phyloP scores from a whole-genome alignment of 2,888 invertebrate genomes.

The Tetragnatha montana region DNA sequence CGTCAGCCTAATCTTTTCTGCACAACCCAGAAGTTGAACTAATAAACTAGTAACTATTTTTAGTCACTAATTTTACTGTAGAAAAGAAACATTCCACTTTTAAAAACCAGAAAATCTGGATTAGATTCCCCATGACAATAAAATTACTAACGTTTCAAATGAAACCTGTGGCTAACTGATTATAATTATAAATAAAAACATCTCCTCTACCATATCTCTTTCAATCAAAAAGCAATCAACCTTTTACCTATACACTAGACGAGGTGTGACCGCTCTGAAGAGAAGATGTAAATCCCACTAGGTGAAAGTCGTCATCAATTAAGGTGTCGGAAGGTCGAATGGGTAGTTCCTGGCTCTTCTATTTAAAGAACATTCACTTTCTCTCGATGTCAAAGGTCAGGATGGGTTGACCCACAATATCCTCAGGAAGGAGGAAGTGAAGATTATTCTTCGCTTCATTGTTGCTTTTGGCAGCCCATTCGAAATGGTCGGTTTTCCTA shows the following conservation, averaged over 20 bases:
- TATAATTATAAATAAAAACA: not conserved
- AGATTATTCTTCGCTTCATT: not conserved
- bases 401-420: constrained; percentile 56
- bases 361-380: constrained; percentile 46
- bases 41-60: too few relatives aligned
- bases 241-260: not conserved
- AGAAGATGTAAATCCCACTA: not conserved
- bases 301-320: constrained; percentile 41
- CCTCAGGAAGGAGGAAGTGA: constrained; percentile 43
- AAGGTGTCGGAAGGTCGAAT: constrained; percentile 51
- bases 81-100: too few relatives aligned
- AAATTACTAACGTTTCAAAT: not conserved
- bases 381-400: not conserved
- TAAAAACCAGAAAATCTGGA: not conserved
- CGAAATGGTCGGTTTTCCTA: not conserved
- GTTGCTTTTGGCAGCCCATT: constrained; percentile 24
- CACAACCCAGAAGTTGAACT: too few relatives aligned
- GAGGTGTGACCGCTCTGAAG: not conserved
- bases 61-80: too few relatives aligned
- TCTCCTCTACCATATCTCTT: not conserved
- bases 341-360: constrained; percentile 41
- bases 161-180: not conserved
- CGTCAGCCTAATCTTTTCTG: too few relatives aligned
- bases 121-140: not conserved
- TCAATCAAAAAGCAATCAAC: not conserved